A percentile compares a stretch with the other conserved stretches of the same genome.
phyloP scores from a whole-genome alignment of 2,113 vertebrate species.

The Silurus glanis region DNA sequence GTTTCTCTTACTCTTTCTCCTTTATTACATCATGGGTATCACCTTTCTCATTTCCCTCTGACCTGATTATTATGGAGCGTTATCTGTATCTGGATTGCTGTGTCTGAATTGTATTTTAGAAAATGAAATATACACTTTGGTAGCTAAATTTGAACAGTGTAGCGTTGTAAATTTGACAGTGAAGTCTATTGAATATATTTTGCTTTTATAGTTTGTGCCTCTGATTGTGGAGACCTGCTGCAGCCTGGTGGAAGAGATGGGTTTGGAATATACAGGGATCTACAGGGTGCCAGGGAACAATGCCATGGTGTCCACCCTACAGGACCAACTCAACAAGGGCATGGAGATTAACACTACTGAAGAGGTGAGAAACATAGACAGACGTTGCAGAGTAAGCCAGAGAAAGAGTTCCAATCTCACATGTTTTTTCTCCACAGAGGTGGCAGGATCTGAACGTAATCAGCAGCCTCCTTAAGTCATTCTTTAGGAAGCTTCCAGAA shows the following conservation, averaged over 20 bases:
- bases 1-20: background rate
- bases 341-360: slow-evolving; percentile 82
- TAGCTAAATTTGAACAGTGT: background rate
- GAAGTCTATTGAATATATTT: background rate
- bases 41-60: background rate
- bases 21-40: background rate
- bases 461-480: slow-evolving; percentile 93
- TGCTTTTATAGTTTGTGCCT: slow-evolving; percentile 79
- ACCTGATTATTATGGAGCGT: background rate
- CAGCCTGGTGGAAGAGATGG: slow-evolving; percentile 84
- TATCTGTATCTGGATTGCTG: background rate
- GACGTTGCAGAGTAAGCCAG: background rate
- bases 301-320: slow-evolving; percentile 89
- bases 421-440: slow-evolving; percentile 71
- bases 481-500: slow-evolving; percentile 93
- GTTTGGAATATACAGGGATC: slow-evolving; percentile 92
- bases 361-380: slow-evolving; percentile 32
- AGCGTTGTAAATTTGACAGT: background rate
- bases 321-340: slow-evolving; percentile 95
- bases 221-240: slow-evolving; percentile 93
- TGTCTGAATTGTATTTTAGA: background rate
- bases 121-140: background rate
- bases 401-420: background rate
- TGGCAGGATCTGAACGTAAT: slow-evolving; percentile 97
- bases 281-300: slow-evolving; percentile 97